Evolutionary conservation across 2,888 invertebrate genomes (phyloP).

Genomic region (Tryphoninae sp.): DNA sequence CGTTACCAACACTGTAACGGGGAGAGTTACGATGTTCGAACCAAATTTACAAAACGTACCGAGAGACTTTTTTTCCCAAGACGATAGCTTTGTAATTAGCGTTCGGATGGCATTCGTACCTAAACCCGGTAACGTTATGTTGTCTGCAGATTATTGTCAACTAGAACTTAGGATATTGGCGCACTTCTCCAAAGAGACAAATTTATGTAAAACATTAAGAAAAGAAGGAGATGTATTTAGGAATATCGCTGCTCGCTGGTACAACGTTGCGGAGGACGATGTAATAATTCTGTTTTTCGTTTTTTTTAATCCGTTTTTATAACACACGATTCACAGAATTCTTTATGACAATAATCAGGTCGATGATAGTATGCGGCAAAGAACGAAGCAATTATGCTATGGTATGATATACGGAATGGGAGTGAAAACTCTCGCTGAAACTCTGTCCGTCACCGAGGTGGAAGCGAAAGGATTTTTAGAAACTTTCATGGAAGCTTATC

Average conservation of each 20-base stretch:
- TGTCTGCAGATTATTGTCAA: constrained; percentile 98
- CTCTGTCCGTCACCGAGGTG: constrained; percentile 89
- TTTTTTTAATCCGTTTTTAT: constrained; percentile 6
- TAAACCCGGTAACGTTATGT: constrained; percentile 84
- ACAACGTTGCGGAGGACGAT: constrained; percentile 85
- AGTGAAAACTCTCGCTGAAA: constrained; percentile 89
- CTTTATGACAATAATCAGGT: constrained; percentile 82
- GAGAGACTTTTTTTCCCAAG: constrained; percentile 87
- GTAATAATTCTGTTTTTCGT: constrained; percentile 78
- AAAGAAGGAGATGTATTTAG: constrained; percentile 90
- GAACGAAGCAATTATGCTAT: constrained; percentile 96
- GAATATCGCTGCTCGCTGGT: constrained; percentile 93
- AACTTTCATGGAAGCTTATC: constrained; percentile 90
- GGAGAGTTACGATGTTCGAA: constrained; percentile 94
- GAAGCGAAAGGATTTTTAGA: constrained; percentile 91
- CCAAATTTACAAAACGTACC: constrained; percentile 97
- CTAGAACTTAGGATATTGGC: constrained; percentile 96
- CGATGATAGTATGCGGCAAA: constrained; percentile 89
- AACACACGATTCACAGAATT: constrained; percentile 16
- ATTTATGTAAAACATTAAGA: constrained; percentile 86
- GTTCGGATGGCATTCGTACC: constrained; percentile 87
- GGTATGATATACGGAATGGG: constrained; percentile 99
- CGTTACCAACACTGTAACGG: constrained; percentile 88
- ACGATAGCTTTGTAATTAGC: constrained; percentile 82
- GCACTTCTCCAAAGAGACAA: constrained; percentile 91